Evolutionary conservation across 2,797 vertebrate genomes (phyloP).

Genomic region (Enteromius anoplus): DNA sequence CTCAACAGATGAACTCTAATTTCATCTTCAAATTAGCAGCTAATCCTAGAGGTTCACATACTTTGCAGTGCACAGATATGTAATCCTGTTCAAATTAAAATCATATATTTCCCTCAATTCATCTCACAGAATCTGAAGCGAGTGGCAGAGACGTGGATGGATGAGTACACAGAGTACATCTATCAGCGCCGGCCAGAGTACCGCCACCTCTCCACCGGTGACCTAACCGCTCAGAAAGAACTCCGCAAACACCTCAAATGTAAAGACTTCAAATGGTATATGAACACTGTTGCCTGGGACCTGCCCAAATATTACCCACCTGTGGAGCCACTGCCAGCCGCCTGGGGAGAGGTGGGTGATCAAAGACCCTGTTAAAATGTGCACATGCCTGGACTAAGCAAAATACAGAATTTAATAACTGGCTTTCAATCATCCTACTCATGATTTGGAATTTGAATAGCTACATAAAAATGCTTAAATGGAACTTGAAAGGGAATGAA

Average conservation of each 20-base stretch:
- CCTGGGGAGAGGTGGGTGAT: constrained; percentile 87
- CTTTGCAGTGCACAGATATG: too few species aligned
- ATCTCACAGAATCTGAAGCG: constrained; percentile 84
- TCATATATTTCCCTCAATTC: constrained; percentile 14
- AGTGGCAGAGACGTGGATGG: constrained; percentile 92
- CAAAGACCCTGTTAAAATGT: neutral
- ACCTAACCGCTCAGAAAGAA: constrained; percentile 86
- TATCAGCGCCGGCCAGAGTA: constrained; percentile 90
- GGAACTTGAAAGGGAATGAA: neutral
- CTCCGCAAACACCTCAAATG: constrained; percentile 86
- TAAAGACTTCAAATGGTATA: constrained; percentile 92
- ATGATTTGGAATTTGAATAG: neutral
- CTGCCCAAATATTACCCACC: constrained; percentile 88
- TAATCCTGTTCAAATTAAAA: neutral
- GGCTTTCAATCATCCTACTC: neutral
- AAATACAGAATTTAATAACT: neutral
- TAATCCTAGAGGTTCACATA: neutral
- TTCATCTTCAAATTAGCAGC: neutral
- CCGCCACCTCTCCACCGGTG: constrained; percentile 86
- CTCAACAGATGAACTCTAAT: neutral
- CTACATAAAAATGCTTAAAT: neutral
- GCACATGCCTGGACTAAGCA: neutral
- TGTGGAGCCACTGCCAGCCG: constrained; percentile 85
- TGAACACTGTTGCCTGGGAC: constrained; percentile 89
- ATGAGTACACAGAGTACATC: constrained; percentile 88